Conservation (phyloP, 2,113 vertebrate species). For the Thamnaconus septentrionalis region DNA sequence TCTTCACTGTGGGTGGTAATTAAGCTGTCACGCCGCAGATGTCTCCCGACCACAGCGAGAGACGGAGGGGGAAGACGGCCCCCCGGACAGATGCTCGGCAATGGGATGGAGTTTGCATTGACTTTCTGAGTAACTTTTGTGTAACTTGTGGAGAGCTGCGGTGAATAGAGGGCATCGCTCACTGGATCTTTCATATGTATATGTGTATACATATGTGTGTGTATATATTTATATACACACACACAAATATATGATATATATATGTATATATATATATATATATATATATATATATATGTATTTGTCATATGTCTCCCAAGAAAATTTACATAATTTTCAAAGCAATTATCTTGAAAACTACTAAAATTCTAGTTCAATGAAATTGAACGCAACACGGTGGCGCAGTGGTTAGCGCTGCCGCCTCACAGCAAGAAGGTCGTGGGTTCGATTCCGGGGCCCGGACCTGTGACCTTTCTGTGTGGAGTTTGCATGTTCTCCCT, state of each 20-base stretch:
- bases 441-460: no score
- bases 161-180: neutral
- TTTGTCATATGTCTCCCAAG: neutral
- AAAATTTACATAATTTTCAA: no score
- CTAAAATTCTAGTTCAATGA: no score
- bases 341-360: no score
- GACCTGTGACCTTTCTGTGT: no score
- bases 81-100: conserved; percentile 26
- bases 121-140: conserved; percentile 26
- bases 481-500: no score
- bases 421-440: no score
- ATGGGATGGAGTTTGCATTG: conserved; percentile 19
- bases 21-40: conserved; percentile 55
- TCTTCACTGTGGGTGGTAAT: conserved; percentile 44
- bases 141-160: neutral
- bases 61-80: neutral
- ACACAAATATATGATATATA: no score
- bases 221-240: neutral
- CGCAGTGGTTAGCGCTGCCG: no score
- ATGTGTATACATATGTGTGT: neutral
- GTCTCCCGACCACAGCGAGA: conserved; percentile 22
- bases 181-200: neutral
- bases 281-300: neutral
- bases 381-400: no score
- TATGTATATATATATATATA: neutral